These are phyloP conservation scores for Neofelis nebulosa DNA, from an alignment of 2,113 vertebrate genomes.

Conservation along the genomic window DNA sequence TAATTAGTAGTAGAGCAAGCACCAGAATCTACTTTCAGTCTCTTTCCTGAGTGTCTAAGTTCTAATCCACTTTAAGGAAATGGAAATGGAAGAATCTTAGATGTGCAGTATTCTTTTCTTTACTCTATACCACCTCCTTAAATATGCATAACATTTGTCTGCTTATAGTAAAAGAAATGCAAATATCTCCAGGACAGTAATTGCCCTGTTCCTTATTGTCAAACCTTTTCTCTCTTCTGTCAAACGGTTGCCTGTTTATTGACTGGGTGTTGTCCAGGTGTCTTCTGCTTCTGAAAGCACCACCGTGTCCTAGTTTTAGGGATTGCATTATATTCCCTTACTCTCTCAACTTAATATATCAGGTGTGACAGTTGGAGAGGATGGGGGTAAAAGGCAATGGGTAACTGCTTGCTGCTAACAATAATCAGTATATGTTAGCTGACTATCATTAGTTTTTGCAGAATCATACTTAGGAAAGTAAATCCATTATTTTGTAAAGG, in stretches of 20 bases:
- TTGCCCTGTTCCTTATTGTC: neutral
- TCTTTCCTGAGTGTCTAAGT: neutral
- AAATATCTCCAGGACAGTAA: neutral
- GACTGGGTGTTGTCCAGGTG: neutral
- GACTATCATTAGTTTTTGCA: neutral
- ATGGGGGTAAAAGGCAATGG: neutral
- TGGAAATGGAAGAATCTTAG: neutral
- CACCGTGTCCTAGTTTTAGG: neutral
- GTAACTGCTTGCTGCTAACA: slow-evolving; percentile 21
- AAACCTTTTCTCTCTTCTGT: neutral
- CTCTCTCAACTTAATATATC: neutral
- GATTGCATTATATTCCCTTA: neutral
- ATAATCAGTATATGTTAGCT: neutral
- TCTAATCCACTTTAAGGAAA: neutral
- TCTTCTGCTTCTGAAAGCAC: neutral
- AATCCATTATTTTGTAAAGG: slow-evolving; percentile 7
- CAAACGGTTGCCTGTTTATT: neutral
- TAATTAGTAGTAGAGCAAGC: neutral
- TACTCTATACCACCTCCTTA: neutral
- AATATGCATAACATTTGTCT: neutral
- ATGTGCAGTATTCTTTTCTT: neutral
- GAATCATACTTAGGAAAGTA: neutral
- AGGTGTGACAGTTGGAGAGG: neutral
- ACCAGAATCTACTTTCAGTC: neutral
- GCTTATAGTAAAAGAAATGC: neutral